Percentiles rank a stretch among this genome's conserved stretches.
Conservation (phyloP, 1,140 invertebrate species). For the Eubasilissa regina region DNA sequence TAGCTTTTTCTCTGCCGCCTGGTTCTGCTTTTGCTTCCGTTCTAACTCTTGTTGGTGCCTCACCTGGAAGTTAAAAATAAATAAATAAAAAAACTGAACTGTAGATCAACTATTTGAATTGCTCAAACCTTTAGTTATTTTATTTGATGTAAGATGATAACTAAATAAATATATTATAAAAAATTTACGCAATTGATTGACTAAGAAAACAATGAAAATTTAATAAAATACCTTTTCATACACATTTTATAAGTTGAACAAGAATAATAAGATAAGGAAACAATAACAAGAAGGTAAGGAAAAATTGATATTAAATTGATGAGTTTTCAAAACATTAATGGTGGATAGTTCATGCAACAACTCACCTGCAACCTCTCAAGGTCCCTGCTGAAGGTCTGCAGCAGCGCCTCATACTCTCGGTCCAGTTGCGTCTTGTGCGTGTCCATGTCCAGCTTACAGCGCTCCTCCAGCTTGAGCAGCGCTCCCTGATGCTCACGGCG, state of each 20-base stretch:
- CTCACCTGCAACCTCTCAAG: conserved; percentile 87
- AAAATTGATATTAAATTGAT: too few species aligned
- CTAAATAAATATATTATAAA: too few species aligned
- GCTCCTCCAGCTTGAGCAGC: conserved; percentile 92
- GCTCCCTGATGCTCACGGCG: conserved; percentile 97
- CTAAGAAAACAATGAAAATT: too few species aligned
- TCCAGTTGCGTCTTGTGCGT: conserved; percentile 95
- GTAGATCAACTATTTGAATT: too few species aligned
- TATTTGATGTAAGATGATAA: too few species aligned
- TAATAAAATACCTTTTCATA: too few species aligned
- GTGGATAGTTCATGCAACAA: neutral
- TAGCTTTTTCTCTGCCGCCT: conserved; percentile 92
- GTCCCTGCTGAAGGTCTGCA: conserved; percentile 93
- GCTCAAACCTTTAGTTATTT: too few species aligned
- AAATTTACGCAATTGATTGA: too few species aligned
- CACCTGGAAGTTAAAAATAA: conserved; percentile 23
- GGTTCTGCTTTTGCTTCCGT: conserved; percentile 90
- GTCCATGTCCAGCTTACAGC: conserved; percentile 97
- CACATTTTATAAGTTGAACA: too few species aligned
- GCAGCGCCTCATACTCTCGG: conserved; percentile 95
- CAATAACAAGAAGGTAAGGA: too few species aligned
- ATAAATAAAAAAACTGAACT: too few species aligned
- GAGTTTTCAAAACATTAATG: conserved; percentile 1
- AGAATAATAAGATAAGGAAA: too few species aligned
- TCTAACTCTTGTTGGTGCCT: conserved; percentile 93